Percentiles rank a stretch among this genome's conserved stretches.
These are phyloP conservation scores for Eremophila alpestris DNA, from an alignment of 2,797 vertebrate genomes.

Conservation along the genomic window DNA sequence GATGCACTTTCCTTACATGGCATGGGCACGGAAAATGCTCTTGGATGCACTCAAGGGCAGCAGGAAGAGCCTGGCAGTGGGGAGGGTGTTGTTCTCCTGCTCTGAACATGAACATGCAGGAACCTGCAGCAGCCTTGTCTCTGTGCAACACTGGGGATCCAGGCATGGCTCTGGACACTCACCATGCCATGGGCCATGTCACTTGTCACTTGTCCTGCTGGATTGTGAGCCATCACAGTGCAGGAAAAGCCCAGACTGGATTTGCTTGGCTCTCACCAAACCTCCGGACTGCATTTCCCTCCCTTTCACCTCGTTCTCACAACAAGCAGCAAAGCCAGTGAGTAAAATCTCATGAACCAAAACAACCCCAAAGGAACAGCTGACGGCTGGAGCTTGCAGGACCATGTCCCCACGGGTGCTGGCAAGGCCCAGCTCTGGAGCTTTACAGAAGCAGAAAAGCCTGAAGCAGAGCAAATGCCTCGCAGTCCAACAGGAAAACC, in stretches of 20 bases:
- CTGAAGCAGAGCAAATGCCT: background rate
- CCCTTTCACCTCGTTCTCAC: background rate
- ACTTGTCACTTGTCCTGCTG: background rate
- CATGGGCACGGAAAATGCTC: background rate
- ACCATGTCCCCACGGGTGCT: accelerated
- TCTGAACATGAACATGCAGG: background rate
- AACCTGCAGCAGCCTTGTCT: background rate
- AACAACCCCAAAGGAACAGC: background rate
- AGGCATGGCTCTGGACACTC: background rate
- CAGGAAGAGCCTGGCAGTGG: background rate
- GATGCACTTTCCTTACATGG: background rate
- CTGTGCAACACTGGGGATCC: accelerated
- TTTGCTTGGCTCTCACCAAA: background rate
- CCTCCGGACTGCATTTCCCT: background rate
- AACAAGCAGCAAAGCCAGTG: background rate
- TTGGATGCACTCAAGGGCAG: background rate
- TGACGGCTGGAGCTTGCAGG: background rate
- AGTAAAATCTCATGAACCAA: background rate
- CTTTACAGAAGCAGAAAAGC: background rate
- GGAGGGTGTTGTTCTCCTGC: accelerated
- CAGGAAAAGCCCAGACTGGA: background rate
- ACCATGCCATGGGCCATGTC: background rate
- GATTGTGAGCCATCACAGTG: background rate
- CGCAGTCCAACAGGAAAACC: background rate
- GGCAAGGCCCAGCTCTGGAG: background rate